phyloP scores from a whole-genome alignment of 2,888 invertebrate genomes.

The Adelphocoris suturalis region DNA sequence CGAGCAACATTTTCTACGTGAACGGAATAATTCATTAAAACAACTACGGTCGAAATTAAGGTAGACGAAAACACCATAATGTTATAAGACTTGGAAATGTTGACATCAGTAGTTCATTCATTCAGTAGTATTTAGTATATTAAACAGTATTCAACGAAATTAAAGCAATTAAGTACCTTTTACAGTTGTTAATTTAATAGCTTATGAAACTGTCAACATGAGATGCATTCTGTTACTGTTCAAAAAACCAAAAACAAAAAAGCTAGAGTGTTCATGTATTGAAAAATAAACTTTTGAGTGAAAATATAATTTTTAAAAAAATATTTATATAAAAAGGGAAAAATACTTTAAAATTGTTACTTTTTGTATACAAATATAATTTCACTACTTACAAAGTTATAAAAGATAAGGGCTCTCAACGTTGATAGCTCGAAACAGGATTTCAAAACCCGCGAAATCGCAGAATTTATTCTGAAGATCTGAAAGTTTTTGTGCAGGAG shows the following conservation, averaged over 20 bases:
- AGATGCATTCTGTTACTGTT: background rate
- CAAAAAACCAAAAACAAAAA: conserved; percentile 6
- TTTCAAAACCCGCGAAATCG: background rate
- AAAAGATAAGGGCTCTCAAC: conserved; percentile 22
- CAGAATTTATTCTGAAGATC: background rate
- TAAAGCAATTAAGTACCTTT: conserved; percentile 45
- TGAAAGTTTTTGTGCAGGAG: background rate
- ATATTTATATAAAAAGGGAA: background rate
- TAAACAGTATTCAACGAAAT: conserved; percentile 1
- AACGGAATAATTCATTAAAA: conserved; percentile 2
- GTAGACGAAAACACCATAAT: background rate
- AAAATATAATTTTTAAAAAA: conserved; percentile 21
- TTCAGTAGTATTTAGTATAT: conserved; percentile 26
- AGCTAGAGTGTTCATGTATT: background rate
- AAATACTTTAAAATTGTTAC: conserved; percentile 28
- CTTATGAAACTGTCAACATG: conserved; percentile 23
- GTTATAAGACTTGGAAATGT: background rate
- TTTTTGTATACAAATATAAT: conserved; percentile 47
- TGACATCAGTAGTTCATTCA: background rate
- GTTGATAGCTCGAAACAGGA: background rate
- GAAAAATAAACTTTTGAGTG: conserved; percentile 12
- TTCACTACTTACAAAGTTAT: conserved; percentile 40
- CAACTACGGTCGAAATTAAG: conserved; percentile 10
- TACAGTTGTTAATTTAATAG: conserved; percentile 31
- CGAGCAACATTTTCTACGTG: background rate